Percentiles rank a stretch among this genome's conserved stretches.
These are phyloP conservation scores for Metridium senile DNA, from an alignment of 92 coral and sea anemone genomes.

Conservation along the genomic window DNA sequence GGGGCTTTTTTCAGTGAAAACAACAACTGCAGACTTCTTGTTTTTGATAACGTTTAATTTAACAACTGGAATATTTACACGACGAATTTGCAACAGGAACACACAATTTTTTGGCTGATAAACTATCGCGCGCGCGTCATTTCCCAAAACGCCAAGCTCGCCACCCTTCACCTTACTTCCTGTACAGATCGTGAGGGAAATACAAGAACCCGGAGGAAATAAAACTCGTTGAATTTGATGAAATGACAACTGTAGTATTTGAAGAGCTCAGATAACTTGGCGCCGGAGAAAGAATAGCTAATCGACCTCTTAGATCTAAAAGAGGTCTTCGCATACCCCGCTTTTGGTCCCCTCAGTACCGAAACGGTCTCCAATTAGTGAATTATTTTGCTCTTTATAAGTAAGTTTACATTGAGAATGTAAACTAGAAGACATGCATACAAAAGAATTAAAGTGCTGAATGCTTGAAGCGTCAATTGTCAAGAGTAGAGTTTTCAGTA, in stretches of 20 bases:
- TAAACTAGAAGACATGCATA: constrained; percentile 32
- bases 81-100: background rate
- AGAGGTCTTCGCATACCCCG: constrained; percentile 22
- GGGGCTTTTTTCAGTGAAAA: background rate
- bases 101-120: constrained; percentile 4
- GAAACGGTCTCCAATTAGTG: constrained; percentile 19
- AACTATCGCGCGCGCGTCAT: background rate
- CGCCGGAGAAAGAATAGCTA: constrained; percentile 87
- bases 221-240: constrained; percentile 39
- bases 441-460: constrained; percentile 40
- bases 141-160: constrained; percentile 1
- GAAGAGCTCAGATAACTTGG: constrained; percentile 68
- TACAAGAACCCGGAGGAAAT: constrained; percentile 23
- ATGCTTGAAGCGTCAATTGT: constrained; percentile 24
- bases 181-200: constrained; percentile 30
- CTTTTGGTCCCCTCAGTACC: constrained; percentile 26
- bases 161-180: constrained; percentile 21
- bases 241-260: constrained; percentile 33
- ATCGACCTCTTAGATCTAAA: constrained; percentile 68
- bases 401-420: constrained; percentile 43
- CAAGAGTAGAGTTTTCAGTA: constrained; percentile 10
- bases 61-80: constrained; percentile 10
- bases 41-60: constrained; percentile 19
- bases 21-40: background rate
- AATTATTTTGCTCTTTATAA: constrained; percentile 40